Conservation (phyloP, 2,113 vertebrate genomes). For the Pristiophorus japonicus region DNA sequence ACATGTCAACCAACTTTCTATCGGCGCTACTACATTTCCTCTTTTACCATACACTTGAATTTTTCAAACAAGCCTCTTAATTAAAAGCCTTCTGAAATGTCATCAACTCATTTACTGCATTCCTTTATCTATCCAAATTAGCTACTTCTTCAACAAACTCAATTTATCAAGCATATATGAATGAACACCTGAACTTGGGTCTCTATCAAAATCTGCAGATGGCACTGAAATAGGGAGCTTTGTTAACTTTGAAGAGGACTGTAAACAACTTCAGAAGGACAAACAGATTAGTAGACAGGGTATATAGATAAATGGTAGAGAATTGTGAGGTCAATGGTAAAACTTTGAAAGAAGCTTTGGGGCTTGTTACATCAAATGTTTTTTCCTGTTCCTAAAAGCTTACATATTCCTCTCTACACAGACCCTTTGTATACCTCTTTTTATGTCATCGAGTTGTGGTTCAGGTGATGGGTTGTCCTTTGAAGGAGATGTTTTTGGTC, state of each 20-base stretch:
- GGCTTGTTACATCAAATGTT: not conserved
- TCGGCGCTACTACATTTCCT: not conserved
- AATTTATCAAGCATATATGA: not conserved
- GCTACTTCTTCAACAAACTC: not conserved
- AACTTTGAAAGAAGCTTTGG: not conserved
- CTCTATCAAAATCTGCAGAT: not conserved
- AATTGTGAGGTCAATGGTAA: not conserved
- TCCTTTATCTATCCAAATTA: not conserved
- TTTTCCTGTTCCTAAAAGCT: not conserved
- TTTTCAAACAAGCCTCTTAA: not conserved
- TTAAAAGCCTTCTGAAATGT: not conserved
- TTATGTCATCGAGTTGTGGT: conserved; percentile 94
- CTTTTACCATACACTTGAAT: not conserved
- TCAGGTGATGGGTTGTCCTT: conserved; percentile 96
- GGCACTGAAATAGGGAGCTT: not conserved
- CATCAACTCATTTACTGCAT: not conserved
- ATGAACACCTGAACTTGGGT: not conserved
- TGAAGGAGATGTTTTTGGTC: conserved; percentile 82
- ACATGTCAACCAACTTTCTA: not conserved
- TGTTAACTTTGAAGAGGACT: not conserved
- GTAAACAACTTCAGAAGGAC: not conserved
- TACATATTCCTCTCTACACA: not conserved
- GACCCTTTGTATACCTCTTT: conserved; percentile 71
- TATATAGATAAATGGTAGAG: not conserved
- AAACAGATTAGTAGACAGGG: too few relatives aligned